These are phyloP conservation scores for Diaprepes abbreviatus DNA, from an alignment of 2,888 invertebrate species.

Conservation along the genomic window DNA sequence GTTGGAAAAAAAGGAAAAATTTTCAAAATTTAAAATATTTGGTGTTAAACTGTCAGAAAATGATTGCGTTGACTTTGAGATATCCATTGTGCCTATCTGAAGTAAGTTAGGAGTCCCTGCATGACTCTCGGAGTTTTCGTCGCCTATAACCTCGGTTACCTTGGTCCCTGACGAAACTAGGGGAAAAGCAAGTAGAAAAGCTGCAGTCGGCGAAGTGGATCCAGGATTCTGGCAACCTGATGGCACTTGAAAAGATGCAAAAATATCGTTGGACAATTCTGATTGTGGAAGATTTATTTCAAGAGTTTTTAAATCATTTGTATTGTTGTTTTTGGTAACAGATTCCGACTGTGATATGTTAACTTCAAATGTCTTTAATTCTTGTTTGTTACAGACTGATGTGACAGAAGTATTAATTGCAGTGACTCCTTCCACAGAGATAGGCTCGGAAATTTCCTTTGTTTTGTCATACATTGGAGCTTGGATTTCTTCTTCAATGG, in stretches of 20 bases:
- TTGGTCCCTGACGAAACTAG: conserved; percentile 75
- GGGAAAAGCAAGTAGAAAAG: conserved; percentile 82
- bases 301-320: conserved; percentile 51
- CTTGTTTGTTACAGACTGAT: background rate
- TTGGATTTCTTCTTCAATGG: background rate
- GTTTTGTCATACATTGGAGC: background rate
- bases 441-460: background rate
- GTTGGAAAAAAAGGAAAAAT: conserved; percentile 63
- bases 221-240: conserved; percentile 71
- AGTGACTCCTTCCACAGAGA: background rate
- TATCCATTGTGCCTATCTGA: conserved; percentile 68
- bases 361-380: background rate
- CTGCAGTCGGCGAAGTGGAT: conserved; percentile 81
- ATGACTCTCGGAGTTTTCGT: conserved; percentile 69
- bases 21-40: conserved; percentile 64
- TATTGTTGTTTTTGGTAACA: conserved; percentile 24
- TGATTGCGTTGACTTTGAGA: conserved; percentile 61
- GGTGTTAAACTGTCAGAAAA: conserved; percentile 60
- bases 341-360: background rate
- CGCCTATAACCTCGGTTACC: conserved; percentile 70
- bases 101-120: conserved; percentile 67
- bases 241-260: conserved; percentile 73
- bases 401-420: background rate
- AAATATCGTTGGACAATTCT: conserved; percentile 74
- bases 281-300: conserved; percentile 65